phyloP scores from a whole-genome alignment of 1,140 invertebrate species.

The Hesperophylax magnus region DNA sequence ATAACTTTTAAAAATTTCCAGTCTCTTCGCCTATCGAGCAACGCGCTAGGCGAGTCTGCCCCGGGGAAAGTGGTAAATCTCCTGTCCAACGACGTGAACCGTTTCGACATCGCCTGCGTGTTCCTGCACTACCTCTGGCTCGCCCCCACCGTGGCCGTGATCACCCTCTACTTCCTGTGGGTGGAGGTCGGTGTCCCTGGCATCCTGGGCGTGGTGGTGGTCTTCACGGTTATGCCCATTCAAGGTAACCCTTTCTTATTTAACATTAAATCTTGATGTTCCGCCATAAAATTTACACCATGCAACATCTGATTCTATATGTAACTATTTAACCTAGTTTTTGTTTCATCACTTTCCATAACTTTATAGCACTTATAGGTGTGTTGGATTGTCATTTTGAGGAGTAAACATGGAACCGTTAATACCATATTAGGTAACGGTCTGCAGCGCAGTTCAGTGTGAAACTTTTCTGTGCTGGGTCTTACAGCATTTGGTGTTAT shows the following conservation, averaged over 20 bases:
- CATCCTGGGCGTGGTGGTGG: conserved; percentile 78
- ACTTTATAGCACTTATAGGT: no score
- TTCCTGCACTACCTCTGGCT: conserved; percentile 77
- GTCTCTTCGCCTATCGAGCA: conserved; percentile 75
- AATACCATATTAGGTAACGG: no score
- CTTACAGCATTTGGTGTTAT: no score
- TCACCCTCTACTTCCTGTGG: conserved; percentile 77
- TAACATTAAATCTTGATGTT: no score
- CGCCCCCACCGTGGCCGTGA: conserved; percentile 76
- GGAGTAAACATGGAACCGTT: no score
- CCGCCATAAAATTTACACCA: no score
- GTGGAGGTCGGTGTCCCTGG: conserved; percentile 75
- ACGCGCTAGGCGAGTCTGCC: conserved; percentile 82
- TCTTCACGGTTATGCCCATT: conserved; percentile 81
- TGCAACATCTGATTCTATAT: no score
- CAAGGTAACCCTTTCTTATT: conserved; percentile 71
- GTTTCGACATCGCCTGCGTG: conserved; percentile 75
- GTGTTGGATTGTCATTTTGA: no score
- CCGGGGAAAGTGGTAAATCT: conserved; percentile 89
- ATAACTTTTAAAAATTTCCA: conserved; percentile 51
- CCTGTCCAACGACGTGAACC: conserved; percentile 83
- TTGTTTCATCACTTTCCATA: no score
- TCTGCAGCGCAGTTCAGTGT: no score
- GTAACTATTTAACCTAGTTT: no score
- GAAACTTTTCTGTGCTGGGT: no score